phyloP scores from a whole-genome alignment of 2,797 vertebrate genomes.

The Paedocypris micromegethes region DNA sequence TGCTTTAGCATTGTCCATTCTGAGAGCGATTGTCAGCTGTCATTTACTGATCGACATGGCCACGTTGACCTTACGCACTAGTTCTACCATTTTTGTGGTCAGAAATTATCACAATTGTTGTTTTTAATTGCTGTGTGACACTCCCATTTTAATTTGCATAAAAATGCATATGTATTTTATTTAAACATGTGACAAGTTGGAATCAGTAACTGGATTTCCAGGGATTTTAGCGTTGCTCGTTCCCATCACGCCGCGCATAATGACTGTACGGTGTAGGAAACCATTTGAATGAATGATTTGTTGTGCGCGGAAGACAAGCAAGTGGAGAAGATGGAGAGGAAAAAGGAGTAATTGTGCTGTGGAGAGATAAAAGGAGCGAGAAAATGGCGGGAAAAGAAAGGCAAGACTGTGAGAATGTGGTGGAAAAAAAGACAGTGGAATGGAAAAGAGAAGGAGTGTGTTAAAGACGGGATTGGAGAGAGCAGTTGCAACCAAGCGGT shows the following conservation, averaged over 20 bases:
- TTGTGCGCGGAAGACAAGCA: slow-evolving; percentile 26
- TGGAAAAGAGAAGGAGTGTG: background rate
- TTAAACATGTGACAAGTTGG: too few species aligned
- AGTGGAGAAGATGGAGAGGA: slow-evolving; percentile 16
- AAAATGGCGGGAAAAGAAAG: slow-evolving; percentile 21
- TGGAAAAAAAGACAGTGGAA: slow-evolving; percentile 8
- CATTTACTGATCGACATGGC: slow-evolving; percentile 22
- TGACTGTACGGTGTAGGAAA: slow-evolving; percentile 21
- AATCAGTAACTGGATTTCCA: too few species aligned
- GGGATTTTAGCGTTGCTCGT: background rate
- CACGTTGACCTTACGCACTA: slow-evolving; percentile 1
- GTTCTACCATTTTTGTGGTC: too few species aligned
- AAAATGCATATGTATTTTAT: too few species aligned
- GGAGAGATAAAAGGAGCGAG: slow-evolving; percentile 24
- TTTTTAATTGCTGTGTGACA: background rate
- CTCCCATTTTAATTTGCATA: too few species aligned
- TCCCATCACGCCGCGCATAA: slow-evolving; percentile 15
- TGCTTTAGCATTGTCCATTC: slow-evolving; percentile 42
- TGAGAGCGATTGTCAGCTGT: slow-evolving; percentile 49
- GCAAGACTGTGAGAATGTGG: slow-evolving; percentile 15
- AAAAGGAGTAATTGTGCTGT: slow-evolving; percentile 20
- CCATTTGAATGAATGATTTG: slow-evolving; percentile 26
- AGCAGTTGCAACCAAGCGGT: slow-evolving; percentile 1
- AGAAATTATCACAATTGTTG: background rate
- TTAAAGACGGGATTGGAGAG: slow-evolving; percentile 8